Base-by-base conservation (phyloP, 2,888 invertebrate genomes). In the Lissocephala sabroskyi region DNA sequence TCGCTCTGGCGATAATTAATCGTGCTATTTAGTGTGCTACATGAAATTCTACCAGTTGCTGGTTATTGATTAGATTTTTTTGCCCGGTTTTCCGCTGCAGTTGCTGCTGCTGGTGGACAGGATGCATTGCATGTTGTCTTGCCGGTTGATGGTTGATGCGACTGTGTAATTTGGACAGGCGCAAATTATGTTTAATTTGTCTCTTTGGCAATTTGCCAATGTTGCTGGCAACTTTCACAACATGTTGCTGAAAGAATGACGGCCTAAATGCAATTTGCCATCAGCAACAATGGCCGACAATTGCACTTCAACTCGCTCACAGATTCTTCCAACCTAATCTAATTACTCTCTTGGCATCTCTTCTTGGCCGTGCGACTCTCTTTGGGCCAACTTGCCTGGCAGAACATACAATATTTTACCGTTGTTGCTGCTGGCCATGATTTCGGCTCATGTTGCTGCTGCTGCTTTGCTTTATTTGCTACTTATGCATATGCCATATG, bases 21-120 rank as follows among this genome's bases (percentile, higher is more conserved):
- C 79, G 71, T 73, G 71, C 78, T 73, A 73, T 73, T 73, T 73
- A 78, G 79, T 75, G 76, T 66, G 79, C 59, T 74, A 70, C 68
- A 70, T 77, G 77, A 70, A 70, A 70, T 70, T 70, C 77, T 70
- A 70, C 68, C 62, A 70, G 68, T 70, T 70, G 70, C 74, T 74
- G 74, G 68, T 77, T 70, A 70, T 68, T 70, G 68, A 70, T 70
- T 70, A 70, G 68, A 70, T 70, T 57, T 59, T 45, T 48, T 53
- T 33, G 51, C 44, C 32, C 37, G 10, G 14, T 9, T 28, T 41
- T 40, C 16, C 33, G 47, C 7, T 52, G 48, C 16, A 14, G 48
- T 1, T 44, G 40, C 17, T 47, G 52, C 32, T 37, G 52, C 35
- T 49, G 49, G 41, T 59, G 53, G 70, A 50, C 56, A 68, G 67